A percentile compares a stretch with the other conserved stretches of the same genome.
These are phyloP conservation scores for Phyllostomus hastatus DNA, from an alignment of 2,113 vertebrate genomes.

Conservation along the genomic window DNA sequence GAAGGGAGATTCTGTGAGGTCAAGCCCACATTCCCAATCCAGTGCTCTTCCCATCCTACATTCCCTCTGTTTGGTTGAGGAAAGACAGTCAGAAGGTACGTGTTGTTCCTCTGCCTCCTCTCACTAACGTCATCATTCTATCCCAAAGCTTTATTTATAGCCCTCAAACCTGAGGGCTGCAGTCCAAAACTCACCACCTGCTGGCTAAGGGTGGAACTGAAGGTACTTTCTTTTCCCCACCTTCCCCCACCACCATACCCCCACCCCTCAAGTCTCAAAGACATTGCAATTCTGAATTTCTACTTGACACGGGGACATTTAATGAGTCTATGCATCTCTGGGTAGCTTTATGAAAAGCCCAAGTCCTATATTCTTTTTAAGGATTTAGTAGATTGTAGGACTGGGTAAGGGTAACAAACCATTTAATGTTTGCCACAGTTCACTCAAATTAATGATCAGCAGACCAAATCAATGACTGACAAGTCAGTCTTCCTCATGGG, in stretches of 20 bases:
- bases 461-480: neutral
- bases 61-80: neutral
- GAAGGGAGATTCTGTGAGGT: neutral
- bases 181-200: conserved; percentile 8
- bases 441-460: neutral
- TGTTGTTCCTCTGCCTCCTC: neutral
- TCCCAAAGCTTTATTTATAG: conserved; percentile 17
- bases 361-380: conserved; percentile 6
- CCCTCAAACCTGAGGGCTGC: neutral
- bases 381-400: neutral
- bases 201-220: conserved; percentile 32
- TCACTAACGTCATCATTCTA: neutral
- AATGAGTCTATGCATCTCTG: neutral
- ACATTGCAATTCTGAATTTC: neutral
- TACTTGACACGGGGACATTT: neutral
- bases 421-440: neutral
- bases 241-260: neutral
- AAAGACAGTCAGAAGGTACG: neutral
- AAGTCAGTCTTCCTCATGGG: neutral
- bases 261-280: neutral
- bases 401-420: neutral
- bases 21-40: neutral
- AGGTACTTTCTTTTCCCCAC: neutral
- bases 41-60: neutral
- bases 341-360: neutral